Conservation (phyloP, 2,888 invertebrate species). For the Tetranychus truncatus region DNA sequence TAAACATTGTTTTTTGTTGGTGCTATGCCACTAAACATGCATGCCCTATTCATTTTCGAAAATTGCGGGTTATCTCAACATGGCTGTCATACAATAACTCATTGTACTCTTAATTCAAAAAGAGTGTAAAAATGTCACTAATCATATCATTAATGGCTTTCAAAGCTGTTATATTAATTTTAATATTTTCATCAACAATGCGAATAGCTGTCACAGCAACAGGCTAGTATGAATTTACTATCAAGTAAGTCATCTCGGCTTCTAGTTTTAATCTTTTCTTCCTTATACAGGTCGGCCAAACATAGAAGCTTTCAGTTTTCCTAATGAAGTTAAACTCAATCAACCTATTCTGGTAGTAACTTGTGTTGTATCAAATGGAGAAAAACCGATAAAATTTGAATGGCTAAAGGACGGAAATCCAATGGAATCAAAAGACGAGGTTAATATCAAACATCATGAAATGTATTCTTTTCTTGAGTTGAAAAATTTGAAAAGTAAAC, state of each 20-base stretch:
- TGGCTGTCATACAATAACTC: too few species aligned
- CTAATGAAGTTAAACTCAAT: not conserved
- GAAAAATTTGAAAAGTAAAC: conserved; percentile 15
- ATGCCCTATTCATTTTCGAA: too few species aligned
- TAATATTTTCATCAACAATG: not conserved
- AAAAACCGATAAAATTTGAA: not conserved
- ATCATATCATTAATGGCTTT: not conserved
- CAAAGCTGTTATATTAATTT: not conserved
- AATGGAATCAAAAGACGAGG: not conserved
- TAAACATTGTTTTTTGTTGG: too few species aligned
- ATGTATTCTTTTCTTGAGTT: conserved; percentile 18
- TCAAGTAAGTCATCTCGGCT: not conserved
- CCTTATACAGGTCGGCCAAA: not conserved
- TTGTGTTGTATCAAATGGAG: not conserved
- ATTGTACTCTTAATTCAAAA: too few species aligned
- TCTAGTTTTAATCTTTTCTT: not conserved
- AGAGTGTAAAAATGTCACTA: too few species aligned
- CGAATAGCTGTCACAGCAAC: not conserved
- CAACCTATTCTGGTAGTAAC: not conserved
- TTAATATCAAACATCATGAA: not conserved
- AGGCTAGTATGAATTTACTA: not conserved
- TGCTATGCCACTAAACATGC: too few species aligned
- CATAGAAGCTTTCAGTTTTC: not conserved
- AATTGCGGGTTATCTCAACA: too few species aligned
- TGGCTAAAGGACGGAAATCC: conserved; percentile 9